Conservation (phyloP, 2,888 invertebrate species). For the Drosophila monieri region DNA sequence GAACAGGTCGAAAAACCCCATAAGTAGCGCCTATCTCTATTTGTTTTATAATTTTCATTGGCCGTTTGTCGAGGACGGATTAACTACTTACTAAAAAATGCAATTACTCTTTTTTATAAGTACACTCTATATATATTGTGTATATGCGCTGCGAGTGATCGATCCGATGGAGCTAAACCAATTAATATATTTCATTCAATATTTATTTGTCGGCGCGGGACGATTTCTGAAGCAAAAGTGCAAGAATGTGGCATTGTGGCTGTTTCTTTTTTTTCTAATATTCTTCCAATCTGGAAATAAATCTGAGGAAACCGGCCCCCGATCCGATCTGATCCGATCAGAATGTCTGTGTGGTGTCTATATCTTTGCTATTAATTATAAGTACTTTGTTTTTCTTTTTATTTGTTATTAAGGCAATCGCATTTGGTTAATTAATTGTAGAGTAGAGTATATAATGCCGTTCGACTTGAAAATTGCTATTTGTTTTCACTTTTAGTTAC, state of each 20-base stretch:
- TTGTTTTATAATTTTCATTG: slow-evolving; percentile 20
- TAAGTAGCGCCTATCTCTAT: slow-evolving; percentile 22
- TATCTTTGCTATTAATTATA: background rate
- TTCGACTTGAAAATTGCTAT: slow-evolving; percentile 44
- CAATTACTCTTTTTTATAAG: slow-evolving; percentile 30
- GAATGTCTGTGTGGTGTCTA: background rate
- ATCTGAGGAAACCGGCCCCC: slow-evolving; percentile 37
- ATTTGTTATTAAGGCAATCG: slow-evolving; percentile 47
- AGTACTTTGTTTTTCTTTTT: slow-evolving; percentile 20
- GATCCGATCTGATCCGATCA: slow-evolving; percentile 9
- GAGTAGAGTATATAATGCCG: slow-evolving; percentile 39
- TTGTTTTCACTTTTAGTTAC: slow-evolving; percentile 20
- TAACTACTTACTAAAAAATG: slow-evolving; percentile 51
- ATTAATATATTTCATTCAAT: slow-evolving; percentile 6
- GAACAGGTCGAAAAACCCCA: background rate
- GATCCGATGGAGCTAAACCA: slow-evolving; percentile 31
- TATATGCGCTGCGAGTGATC: slow-evolving; percentile 17
- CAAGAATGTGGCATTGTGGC: slow-evolving; percentile 9
- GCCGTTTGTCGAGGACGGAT: slow-evolving; percentile 46
- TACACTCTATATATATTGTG: slow-evolving; percentile 16
- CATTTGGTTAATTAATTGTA: slow-evolving; percentile 45
- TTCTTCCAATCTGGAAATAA: slow-evolving; percentile 27
- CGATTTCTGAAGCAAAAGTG: slow-evolving; percentile 41
- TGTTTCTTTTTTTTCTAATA: background rate
- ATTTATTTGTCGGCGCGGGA: slow-evolving; percentile 22